phyloP scores from a whole-genome alignment of 2,797 vertebrate species.

The Poeciliopsis infans region DNA sequence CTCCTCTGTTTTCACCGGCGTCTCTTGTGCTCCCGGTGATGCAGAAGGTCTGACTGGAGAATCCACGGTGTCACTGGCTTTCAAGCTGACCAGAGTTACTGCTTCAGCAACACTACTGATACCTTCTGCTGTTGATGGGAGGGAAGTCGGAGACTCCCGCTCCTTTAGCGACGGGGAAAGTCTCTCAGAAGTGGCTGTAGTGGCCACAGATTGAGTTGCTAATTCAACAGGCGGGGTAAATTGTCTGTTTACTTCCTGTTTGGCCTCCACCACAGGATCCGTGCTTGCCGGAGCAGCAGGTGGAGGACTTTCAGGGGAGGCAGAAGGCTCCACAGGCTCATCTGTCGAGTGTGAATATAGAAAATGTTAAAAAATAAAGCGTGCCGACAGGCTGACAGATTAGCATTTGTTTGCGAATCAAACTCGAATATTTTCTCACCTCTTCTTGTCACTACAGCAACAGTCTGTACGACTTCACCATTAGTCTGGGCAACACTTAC shows the following conservation, averaged over 20 bases:
- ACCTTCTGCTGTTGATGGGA: slow-evolving; percentile 33
- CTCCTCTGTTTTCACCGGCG: slow-evolving; percentile 53
- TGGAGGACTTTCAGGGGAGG: slow-evolving; percentile 58
- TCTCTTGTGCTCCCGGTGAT: slow-evolving; percentile 52
- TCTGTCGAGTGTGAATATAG: slow-evolving; percentile 44
- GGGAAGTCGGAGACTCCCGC: slow-evolving; percentile 47
- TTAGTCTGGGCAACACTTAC: slow-evolving; percentile 88
- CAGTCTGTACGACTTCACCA: slow-evolving; percentile 85
- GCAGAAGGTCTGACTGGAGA: slow-evolving; percentile 64
- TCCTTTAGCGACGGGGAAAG: slow-evolving; percentile 70
- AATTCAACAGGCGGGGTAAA: slow-evolving; percentile 40
- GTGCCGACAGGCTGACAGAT: not conserved
- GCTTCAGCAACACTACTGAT: slow-evolving; percentile 41
- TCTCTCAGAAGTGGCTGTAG: slow-evolving; percentile 58
- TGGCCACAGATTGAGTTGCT: slow-evolving; percentile 40
- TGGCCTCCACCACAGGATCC: slow-evolving; percentile 52
- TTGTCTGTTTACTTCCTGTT: slow-evolving; percentile 55
- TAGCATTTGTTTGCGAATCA: not conserved
- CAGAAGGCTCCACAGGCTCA: slow-evolving; percentile 56
- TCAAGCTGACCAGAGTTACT: slow-evolving; percentile 32
- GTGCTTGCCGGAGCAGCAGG: slow-evolving; percentile 40
- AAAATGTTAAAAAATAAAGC: not conserved
- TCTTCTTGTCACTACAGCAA: slow-evolving; percentile 81
- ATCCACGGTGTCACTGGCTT: slow-evolving; percentile 69
- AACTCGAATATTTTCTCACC: slow-evolving; percentile 69